Evolutionary conservation across 2,113 vertebrate genomes (phyloP).

Genomic region (Chiloscyllium plagiosum): DNA sequence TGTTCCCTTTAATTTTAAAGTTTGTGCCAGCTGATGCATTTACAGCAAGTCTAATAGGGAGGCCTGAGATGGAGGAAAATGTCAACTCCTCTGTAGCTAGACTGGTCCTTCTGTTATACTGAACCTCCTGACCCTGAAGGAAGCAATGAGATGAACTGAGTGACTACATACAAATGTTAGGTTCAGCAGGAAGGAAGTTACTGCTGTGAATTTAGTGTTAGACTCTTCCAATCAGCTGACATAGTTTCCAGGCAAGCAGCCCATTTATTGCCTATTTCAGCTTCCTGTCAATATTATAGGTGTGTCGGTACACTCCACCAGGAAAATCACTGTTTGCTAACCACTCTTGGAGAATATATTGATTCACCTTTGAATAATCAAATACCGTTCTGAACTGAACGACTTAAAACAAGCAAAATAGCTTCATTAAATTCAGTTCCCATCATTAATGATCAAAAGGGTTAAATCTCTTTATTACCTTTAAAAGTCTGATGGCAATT

Average conservation of each 20-base stretch:
- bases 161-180: not conserved
- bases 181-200: not conserved
- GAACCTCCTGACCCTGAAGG: constrained; percentile 71
- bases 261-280: not conserved
- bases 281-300: not conserved
- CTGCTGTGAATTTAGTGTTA: not conserved
- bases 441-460: not conserved
- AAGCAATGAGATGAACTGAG: constrained; percentile 30
- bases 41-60: constrained; percentile 64
- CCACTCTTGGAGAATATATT: not conserved
- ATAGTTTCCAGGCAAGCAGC: not conserved
- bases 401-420: not conserved
- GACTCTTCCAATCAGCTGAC: not conserved
- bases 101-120: constrained; percentile 61
- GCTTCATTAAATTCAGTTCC: not conserved
- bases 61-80: constrained; percentile 70
- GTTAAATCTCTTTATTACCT: constrained; percentile 53
- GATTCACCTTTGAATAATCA: not conserved
- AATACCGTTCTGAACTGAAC: not conserved
- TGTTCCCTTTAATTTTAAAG: constrained; percentile 61
- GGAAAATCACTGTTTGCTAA: not conserved
- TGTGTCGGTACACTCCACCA: not conserved
- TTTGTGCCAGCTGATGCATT: constrained; percentile 65
- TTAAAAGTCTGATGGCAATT: constrained; percentile 65
- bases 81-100: constrained; percentile 61